phyloP scores from a whole-genome alignment of 1,140 invertebrate genomes.

The Formica exsecta region DNA sequence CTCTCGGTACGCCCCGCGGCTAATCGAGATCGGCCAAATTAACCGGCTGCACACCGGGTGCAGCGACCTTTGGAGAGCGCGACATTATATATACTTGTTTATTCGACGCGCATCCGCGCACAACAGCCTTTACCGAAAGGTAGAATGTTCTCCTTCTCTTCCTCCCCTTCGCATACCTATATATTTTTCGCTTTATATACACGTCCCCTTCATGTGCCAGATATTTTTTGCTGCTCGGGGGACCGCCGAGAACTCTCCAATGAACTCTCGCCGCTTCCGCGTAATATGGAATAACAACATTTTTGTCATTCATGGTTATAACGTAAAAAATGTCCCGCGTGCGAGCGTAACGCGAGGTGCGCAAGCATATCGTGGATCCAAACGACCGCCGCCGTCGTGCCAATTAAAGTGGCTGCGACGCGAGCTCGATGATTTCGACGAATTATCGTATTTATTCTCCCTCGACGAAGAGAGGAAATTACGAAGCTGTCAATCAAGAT shows the following conservation, averaged over 20 bases:
- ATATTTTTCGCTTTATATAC: constrained; percentile 41
- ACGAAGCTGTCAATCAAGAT: constrained; percentile 69
- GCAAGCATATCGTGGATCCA: not conserved
- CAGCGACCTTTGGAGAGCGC: constrained; percentile 52
- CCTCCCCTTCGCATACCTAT: not conserved
- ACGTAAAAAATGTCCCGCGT: not conserved
- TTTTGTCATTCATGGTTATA: constrained; percentile 46
- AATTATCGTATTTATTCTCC: constrained; percentile 20
- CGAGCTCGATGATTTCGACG: constrained; percentile 14
- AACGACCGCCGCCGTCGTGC: not conserved
- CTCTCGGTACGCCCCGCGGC: constrained; percentile 47
- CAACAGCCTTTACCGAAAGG: constrained; percentile 34
- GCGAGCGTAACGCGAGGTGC: not conserved
- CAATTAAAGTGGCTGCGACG: constrained; percentile 35
- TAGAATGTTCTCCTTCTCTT: constrained; percentile 5
- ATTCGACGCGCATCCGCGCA: constrained; percentile 27
- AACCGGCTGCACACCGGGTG: constrained; percentile 55
- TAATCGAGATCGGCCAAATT: constrained; percentile 72
- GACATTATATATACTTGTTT: constrained; percentile 70
- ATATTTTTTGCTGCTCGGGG: constrained; percentile 29
- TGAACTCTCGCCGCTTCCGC: constrained; percentile 35
- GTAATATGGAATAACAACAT: constrained; percentile 19
- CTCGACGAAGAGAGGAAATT: constrained; percentile 50
- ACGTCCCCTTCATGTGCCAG: constrained; percentile 10
- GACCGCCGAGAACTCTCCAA: not conserved